Evolutionary conservation across 2,113 vertebrate species (phyloP), one percentile per base, ranked within the genome.

Genomic region (Alosa alosa): DNA sequence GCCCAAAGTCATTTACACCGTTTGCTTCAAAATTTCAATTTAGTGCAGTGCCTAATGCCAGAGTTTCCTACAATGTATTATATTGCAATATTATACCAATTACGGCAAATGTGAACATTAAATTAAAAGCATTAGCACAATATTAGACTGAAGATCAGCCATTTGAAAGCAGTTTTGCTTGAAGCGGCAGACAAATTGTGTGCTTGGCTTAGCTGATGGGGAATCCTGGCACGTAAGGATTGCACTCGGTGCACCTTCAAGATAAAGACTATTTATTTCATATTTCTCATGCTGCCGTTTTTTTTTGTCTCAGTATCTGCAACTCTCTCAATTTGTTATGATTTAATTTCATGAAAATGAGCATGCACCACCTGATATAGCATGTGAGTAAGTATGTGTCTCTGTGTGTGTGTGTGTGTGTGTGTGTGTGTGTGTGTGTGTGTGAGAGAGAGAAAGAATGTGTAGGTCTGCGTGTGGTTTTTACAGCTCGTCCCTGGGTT

Each of bases 21-120:
- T 96, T 97, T 96, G 94, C 96, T 96, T 96, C 95, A 96, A 96
- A 97, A 96, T 96, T 97, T 97, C 97, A 98, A 97, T 98, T 98
- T 97, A 95, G 96, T 96, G 93, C 96, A 95, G 95, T 96, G 93
- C 96, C 95, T 96, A 93, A 95, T 95, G 96, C 95, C 94, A 95
- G 95, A 96, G 95, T 96, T 95, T 95, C 93, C 95, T 94, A 94
- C 94, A 94, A 95, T 93, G 93, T 95, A 95, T 95, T 96, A 96
- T 96, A 95, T 94, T 96, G 95, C 93, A 95, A 94, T 96, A 95
- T 97, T 96, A 96, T 95, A 95, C 94, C 96, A 97, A 96, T 97
- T 97, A 97, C 90, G 86, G 92, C 91, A 94, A 95, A 92, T 94
- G 93, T 89, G 94, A 96, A 95, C 94, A 92, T 96, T 96, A 95